Percentiles rank a stretch among this genome's conserved stretches.
Evolutionary conservation across 2,113 vertebrate species (phyloP).

Genomic region (Gambusia holbrooki): DNA sequence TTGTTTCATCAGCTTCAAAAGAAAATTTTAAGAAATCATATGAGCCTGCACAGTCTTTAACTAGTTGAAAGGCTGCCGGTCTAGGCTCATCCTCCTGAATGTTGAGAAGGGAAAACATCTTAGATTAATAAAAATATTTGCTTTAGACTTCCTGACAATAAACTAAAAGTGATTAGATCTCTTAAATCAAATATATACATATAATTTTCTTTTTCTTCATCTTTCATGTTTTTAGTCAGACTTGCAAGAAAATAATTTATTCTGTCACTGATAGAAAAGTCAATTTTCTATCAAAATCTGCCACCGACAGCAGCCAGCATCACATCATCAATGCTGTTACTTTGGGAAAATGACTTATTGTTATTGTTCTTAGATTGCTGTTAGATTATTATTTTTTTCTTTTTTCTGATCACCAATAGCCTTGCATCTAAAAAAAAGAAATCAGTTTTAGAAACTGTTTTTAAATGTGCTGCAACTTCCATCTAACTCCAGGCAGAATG

Average conservation of each 20-base stretch:
- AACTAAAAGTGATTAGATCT: background rate
- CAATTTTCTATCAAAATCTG: background rate
- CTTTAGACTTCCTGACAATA: background rate
- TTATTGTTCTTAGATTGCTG: background rate
- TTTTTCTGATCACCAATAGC: background rate
- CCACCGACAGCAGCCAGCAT: background rate
- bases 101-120: no score
- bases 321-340: background rate
- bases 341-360: background rate
- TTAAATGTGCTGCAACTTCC: no score
- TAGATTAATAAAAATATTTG: background rate
- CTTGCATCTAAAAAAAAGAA: no score
- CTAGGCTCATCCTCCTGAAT: no score
- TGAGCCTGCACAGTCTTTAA: background rate
- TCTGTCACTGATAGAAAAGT: background rate
- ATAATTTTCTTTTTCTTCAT: no score
- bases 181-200: no score
- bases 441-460: no score
- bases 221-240: background rate
- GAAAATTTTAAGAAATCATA: background rate
- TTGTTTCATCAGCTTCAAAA: slow-evolving; percentile 51
- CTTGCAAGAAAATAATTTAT: background rate
- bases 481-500: background rate
- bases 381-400: background rate
- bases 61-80: background rate